Evolutionary conservation across 2,888 invertebrate genomes (phyloP), one percentile per base, ranked within the genome.

Genomic region (Auanema sp.): DNA sequence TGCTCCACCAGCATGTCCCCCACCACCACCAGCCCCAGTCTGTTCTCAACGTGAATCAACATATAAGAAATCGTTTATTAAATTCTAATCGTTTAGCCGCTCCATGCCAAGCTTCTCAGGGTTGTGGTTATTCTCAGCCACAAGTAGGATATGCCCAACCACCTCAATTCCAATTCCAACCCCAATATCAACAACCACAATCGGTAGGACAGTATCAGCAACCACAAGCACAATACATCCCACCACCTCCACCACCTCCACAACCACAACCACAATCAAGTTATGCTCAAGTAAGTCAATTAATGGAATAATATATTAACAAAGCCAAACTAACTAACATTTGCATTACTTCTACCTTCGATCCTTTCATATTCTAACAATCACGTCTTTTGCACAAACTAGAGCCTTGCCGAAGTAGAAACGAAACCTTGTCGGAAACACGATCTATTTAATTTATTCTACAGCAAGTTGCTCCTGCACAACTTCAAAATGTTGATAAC

Each of bases 1-100:
- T 10, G 68, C 69, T 21, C 68, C 66, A 49, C 71, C 72, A 49
- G 65, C 68, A 5, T 67, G 69, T 44, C 66, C 69, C 1, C 69
- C 69, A 58, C 71, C 70, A 54, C 64, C 69, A 16, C 65, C 68
- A 10, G 65, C 73, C 57, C 60, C 71, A 42, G 18, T 61, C n/a
- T 60, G 60, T 25, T 53, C 55, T 18, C 60, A 53, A 42, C 21
- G 47, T 47, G 43, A 47, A 16, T 47, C 10, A 47, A 33, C 40
- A 33, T n/a, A n/a, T n/a, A n/a, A n/a, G n/a, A n/a, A n/a, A n/a
- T n/a, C n/a, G n/a, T n/a, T n/a, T n/a, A n/a, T n/a, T n/a, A n/a
- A n/a, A n/a, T n/a, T n/a, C n/a, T n/a, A n/a, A n/a, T n/a, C n/a
- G n/a, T n/a, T n/a, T n/a, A 56, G 62, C 57, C 5, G 21, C 60